Percentiles rank a stretch among this genome's conserved stretches.
Evolutionary conservation across 1,140 invertebrate genomes (phyloP).

Genomic region (Bradysia coprophila): DNA sequence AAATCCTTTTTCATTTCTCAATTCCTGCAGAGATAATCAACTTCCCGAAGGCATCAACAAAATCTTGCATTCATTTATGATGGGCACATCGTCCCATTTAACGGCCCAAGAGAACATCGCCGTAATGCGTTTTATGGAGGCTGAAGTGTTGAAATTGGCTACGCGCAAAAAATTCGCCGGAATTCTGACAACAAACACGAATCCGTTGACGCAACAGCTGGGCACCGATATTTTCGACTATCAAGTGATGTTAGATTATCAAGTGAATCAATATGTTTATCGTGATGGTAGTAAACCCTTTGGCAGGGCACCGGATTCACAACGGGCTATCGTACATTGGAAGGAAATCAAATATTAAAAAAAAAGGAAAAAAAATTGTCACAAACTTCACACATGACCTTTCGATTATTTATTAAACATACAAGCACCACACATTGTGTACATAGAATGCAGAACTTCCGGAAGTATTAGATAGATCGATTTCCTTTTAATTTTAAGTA

Average conservation of each 20-base stretch:
- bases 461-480: no score
- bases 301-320: conserved; percentile 46
- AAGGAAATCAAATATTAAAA: conserved; percentile 29
- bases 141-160: conserved; percentile 45
- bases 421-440: no score
- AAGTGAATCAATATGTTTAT: conserved; percentile 58
- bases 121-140: conserved; percentile 57
- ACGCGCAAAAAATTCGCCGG: conserved; percentile 42
- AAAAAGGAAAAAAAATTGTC: no score
- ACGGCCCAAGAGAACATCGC: conserved; percentile 52
- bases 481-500: no score
- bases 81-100: conserved; percentile 47
- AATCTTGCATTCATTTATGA: conserved; percentile 70
- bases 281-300: conserved; percentile 53
- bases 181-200: conserved; percentile 73
- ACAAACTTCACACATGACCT: no score
- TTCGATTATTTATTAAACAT: no score
- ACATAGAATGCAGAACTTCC: no score
- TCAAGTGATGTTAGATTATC: conserved; percentile 52
- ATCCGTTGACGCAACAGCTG: conserved; percentile 68
- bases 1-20: conserved; percentile 3
- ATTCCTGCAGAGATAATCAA: conserved; percentile 27
- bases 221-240: conserved; percentile 63
- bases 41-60: conserved; percentile 45
- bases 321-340: conserved; percentile 55